A percentile compares a stretch with the other conserved stretches of the same genome.
Evolutionary conservation across 2,888 invertebrate species (phyloP).

Genomic region (Xestia rhomboidea): DNA sequence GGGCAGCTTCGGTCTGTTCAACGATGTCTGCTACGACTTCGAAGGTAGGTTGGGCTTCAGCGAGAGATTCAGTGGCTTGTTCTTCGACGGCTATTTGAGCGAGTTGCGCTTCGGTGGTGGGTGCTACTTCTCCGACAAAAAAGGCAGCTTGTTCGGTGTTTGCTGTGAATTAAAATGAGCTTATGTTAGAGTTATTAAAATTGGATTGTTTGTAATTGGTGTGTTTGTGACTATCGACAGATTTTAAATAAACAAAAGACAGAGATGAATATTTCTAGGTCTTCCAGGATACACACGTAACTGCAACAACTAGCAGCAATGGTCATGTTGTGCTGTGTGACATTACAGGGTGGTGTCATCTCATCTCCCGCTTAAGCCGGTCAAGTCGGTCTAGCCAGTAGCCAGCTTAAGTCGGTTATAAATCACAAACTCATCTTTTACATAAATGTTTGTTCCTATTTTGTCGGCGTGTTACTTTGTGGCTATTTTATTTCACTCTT

Average conservation of each 20-base stretch:
- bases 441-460: no score
- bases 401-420: no score
- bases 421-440: no score
- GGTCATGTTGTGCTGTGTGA: conserved; percentile 97
- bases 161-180: conserved; percentile 41
- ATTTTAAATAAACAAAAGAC: neutral
- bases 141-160: conserved; percentile 54
- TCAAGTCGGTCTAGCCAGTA: no score
- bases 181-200: neutral
- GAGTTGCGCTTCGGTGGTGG: conserved; percentile 46
- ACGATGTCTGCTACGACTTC: conserved; percentile 45
- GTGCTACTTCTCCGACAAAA: conserved; percentile 57
- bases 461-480: neutral
- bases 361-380: conserved; percentile 95
- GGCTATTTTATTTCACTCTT: neutral
- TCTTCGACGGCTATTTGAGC: conserved; percentile 46
- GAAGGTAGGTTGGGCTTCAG: conserved; percentile 46
- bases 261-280: neutral
- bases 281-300: conserved; percentile 92
- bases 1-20: conserved; percentile 35
- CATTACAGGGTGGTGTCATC: conserved; percentile 94
- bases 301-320: conserved; percentile 95
- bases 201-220: neutral
- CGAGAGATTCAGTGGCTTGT: conserved; percentile 49
- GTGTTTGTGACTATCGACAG: neutral